Percentiles rank a stretch among this genome's conserved stretches.
These are phyloP conservation scores for Drosophila multiciliata DNA, from an alignment of 2,888 invertebrate genomes.

Conservation along the genomic window DNA sequence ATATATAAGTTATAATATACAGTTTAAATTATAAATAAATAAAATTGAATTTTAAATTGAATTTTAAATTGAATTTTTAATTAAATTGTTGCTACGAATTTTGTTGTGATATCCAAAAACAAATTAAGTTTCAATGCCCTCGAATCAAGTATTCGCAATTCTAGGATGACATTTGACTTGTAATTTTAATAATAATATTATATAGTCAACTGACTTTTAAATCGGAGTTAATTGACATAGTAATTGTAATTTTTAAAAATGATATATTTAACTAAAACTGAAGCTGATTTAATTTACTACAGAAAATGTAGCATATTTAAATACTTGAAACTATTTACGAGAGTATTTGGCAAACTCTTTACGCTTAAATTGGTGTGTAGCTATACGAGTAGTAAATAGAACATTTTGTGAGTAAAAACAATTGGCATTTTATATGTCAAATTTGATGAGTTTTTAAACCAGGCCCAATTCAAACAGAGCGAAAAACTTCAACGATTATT, in stretches of 20 bases:
- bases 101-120: neutral
- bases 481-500: constrained; percentile 56
- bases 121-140: neutral
- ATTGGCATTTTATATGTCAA: constrained; percentile 52
- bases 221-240: neutral
- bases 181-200: neutral
- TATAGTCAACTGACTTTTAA: neutral
- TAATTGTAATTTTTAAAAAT: neutral
- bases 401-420: constrained; percentile 34
- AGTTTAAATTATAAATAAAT: neutral
- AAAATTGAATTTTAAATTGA: neutral
- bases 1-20: neutral
- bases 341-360: constrained; percentile 5
- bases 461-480: constrained; percentile 59
- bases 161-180: neutral
- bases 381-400: constrained; percentile 12
- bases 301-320: neutral
- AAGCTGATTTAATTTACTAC: neutral
- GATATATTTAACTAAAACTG: neutral
- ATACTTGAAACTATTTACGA: neutral
- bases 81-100: too few relatives aligned
- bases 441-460: constrained; percentile 66
- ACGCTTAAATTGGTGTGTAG: constrained; percentile 33
- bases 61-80: too few relatives aligned
- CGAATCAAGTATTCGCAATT: neutral